Base-by-base conservation (phyloP, 2,113 vertebrate genomes). In the Pachypanchax playfairii region DNA sequence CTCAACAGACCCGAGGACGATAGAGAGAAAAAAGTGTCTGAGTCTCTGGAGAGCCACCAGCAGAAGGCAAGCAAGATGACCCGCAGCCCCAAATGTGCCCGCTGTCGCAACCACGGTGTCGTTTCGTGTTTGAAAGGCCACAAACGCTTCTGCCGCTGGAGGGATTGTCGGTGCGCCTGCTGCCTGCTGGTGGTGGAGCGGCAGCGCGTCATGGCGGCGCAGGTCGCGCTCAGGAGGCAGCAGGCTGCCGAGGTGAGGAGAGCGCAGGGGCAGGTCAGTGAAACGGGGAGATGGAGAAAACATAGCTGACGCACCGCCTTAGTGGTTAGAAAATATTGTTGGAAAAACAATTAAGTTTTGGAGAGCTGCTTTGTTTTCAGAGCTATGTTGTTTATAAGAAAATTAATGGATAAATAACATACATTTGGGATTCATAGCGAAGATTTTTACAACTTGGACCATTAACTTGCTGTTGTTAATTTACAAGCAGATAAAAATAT, bases 191-290 rank as follows among this genome's bases (percentile, higher is more conserved):
- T 93, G 68, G 87, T 92, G 68, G 92, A 93, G 87, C 80, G 92
- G 53, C 92, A 93, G 81, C 86, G 92, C 44, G 92, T 93, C 66
- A 93, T 93, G 92, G 92, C 92, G 0, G 92, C 92, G 17, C 92
- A 93, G 69, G 92, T 93, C 39, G 92, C 92, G n/a, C 89, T 93
- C 31, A 83, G 92, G 81, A 85, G 92, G 76, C 92, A 92, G 60
- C 92, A 93, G 58, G 89, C 89, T 15, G 86, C 89, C 28, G 90
- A 91, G 90, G 89, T 91, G 84, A 85, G 86, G 55, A 55, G 73
- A n/a, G 71, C 65, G 1, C 68, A 49, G 1, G 83, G 76, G 3
- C 65, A 81, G 71, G 77, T 75, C 62, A 74, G 84, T 83, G 51
- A 41, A 12, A 2, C 18, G 11, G 3, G 4, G 36, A 26, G 47